phyloP scores from a whole-genome alignment of 2,113 vertebrate genomes.

The Callopanchax toddi region DNA sequence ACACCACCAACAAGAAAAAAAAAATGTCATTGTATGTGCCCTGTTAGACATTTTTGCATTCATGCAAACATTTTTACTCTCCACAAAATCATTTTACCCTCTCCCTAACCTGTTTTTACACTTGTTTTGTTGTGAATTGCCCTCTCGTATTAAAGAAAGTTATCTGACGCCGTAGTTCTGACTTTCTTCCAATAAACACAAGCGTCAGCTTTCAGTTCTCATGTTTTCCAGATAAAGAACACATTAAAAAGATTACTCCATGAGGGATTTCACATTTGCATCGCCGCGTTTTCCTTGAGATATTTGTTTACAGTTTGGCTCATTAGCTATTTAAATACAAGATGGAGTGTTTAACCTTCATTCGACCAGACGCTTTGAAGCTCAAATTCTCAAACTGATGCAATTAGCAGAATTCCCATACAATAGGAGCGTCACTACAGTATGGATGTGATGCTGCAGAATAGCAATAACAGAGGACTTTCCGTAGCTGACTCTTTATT shows the following conservation, averaged over 20 bases:
- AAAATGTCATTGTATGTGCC: too few relatives aligned
- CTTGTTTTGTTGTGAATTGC: too few relatives aligned
- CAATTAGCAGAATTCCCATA: conserved; percentile 21
- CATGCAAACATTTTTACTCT: too few relatives aligned
- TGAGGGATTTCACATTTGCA: conserved; percentile 29
- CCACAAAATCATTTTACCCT: too few relatives aligned
- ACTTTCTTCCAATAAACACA: too few relatives aligned
- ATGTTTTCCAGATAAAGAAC: neutral
- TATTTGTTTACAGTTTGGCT: conserved; percentile 45
- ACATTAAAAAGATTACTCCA: conserved; percentile 12
- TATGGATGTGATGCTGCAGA: conserved; percentile 12
- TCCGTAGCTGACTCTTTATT: conserved; percentile 7
- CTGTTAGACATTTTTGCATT: too few relatives aligned
- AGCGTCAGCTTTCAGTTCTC: conserved; percentile 1
- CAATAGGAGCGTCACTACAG: conserved; percentile 1
- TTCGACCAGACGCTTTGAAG: conserved; percentile 28
- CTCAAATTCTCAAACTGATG: conserved; percentile 17
- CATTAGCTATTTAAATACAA: conserved; percentile 54
- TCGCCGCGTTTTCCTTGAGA: conserved; percentile 24
- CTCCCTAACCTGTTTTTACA: too few relatives aligned
- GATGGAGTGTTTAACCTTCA: conserved; percentile 48
- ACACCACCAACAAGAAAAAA: too few relatives aligned
- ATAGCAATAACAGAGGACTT: conserved; percentile 7
- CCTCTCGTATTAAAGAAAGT: too few relatives aligned
- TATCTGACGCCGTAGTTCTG: too few relatives aligned